phyloP scores from a whole-genome alignment of 2,888 invertebrate species.

The Morpho helenor region DNA sequence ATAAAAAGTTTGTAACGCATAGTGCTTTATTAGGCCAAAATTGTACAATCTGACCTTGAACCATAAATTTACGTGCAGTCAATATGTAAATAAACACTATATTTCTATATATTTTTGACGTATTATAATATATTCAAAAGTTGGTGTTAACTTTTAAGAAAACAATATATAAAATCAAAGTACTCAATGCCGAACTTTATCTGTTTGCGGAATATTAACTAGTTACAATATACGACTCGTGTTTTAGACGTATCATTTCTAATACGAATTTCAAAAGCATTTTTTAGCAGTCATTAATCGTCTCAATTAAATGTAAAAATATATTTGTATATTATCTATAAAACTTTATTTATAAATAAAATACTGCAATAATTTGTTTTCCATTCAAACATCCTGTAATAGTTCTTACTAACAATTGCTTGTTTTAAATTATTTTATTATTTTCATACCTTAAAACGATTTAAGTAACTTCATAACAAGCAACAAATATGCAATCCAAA shows the following conservation, averaged over 20 bases:
- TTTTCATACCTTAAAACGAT: too few species aligned
- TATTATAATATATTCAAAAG: background rate
- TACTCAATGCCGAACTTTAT: conserved; percentile 10
- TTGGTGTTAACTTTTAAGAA: conserved; percentile 9
- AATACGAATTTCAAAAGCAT: conserved; percentile 14
- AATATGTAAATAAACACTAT: conserved; percentile 22
- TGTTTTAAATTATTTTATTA: too few species aligned
- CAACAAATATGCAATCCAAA: too few species aligned
- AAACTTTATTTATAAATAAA: too few species aligned
- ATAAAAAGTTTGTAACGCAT: conserved; percentile 27
- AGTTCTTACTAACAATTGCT: too few species aligned
- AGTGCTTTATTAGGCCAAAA: conserved; percentile 33
- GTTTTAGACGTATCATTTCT: background rate
- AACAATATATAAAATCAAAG: conserved; percentile 10
- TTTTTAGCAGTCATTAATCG: background rate
- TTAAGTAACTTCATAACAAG: too few species aligned
- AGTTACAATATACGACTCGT: conserved; percentile 12
- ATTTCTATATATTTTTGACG: conserved; percentile 7
- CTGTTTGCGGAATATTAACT: conserved; percentile 12
- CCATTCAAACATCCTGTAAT: too few species aligned
- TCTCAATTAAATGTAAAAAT: background rate
- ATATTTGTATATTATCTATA: too few species aligned
- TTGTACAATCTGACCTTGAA: conserved; percentile 25
- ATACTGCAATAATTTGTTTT: too few species aligned
- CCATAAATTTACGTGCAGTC: conserved; percentile 20